Evolutionary conservation across 2,797 vertebrate genomes (phyloP), one percentile per base, ranked within the genome.

Genomic region (Cynopterus sphinx): DNA sequence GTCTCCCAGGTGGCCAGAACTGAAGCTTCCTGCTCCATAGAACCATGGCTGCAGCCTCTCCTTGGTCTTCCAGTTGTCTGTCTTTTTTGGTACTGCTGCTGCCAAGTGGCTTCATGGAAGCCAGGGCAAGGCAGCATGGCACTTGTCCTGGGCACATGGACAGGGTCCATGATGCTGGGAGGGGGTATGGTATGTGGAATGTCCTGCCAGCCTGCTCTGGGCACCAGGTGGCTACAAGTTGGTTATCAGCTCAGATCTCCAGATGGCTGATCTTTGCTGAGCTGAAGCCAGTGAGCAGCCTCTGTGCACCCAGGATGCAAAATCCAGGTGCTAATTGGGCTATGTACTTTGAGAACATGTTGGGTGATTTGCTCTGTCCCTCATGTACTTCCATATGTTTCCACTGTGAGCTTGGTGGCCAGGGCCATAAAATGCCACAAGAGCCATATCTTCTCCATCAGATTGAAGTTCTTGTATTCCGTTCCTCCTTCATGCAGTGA

Each of bases 1-100:
- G 16, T 75, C 49, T 95, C 95, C 90, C 95, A 87, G 71, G 51
- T 63, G 31, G 81, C 78, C 55, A 70, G 43, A 68, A 61, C 33
- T 2, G 9, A 77, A 31, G 85, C 82, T 93, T 94, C 71, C 95
- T 73, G 65, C 55, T 53, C 57, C 3, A 9, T 12, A 4, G 26
- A 46, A 71, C 51, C 0, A 0, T 10, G 4, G 33, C 57, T 28
- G 31, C 9, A 51, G 77, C 68, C 28, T 61, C 39, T 59, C 3
- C 19, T 22, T 46, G 59, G 81, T 46, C 75, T 70, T 68, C 68
- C 13, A 15, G 41, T 22, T 7, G 0, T 65, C 39, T 7, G 0
- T 65, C 39, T 51, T 9, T 53, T 43, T 21, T 26, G 31, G 31
- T 57, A 33, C 68, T 41, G 22, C 61, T 63, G 33, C 74, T 26